A percentile compares a stretch with the other conserved stretches of the same genome.
Conservation (phyloP, 1,140 invertebrate genomes). For the Heliconius hermathena region DNA sequence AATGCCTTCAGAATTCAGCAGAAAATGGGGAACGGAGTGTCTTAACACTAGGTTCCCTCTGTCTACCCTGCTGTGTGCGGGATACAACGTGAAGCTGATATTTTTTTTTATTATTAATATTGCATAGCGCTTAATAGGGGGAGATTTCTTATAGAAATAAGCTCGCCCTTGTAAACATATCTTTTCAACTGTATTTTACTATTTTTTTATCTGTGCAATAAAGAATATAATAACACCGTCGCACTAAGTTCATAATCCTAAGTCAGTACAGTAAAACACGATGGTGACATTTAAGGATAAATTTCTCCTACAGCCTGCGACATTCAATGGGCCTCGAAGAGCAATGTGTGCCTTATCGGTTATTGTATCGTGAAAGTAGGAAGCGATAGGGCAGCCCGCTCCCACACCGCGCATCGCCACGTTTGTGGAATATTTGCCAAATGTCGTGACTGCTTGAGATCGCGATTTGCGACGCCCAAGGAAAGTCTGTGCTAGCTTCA, state of each 20-base stretch:
- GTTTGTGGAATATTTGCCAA: constrained; percentile 78
- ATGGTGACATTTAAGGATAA: constrained; percentile 50
- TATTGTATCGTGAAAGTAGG: constrained; percentile 78
- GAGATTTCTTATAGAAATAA: too few species aligned
- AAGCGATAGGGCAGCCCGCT: constrained; percentile 78
- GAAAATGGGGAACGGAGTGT: too few species aligned
- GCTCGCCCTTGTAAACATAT: too few species aligned
- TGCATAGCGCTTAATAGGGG: not conserved
- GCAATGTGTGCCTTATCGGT: constrained; percentile 71
- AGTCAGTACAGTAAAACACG: constrained; percentile 33
- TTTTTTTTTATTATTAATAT: too few species aligned
- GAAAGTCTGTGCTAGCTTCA: constrained; percentile 61
- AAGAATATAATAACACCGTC: too few species aligned
- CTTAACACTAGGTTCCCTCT: too few species aligned
- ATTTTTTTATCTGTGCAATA: too few species aligned
- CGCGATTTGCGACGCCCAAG: constrained; percentile 76
- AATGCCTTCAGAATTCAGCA: too few species aligned
- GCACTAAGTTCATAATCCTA: not conserved
- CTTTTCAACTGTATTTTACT: too few species aligned
- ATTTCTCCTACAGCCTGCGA: constrained; percentile 45
- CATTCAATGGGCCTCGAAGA: constrained; percentile 53
- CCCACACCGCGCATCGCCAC: constrained; percentile 71
- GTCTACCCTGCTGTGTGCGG: too few species aligned
- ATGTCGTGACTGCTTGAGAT: constrained; percentile 79
- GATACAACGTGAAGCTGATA: too few species aligned